Conservation (phyloP, 64 coral and sea anemone species). For the Trachythela sp. region DNA sequence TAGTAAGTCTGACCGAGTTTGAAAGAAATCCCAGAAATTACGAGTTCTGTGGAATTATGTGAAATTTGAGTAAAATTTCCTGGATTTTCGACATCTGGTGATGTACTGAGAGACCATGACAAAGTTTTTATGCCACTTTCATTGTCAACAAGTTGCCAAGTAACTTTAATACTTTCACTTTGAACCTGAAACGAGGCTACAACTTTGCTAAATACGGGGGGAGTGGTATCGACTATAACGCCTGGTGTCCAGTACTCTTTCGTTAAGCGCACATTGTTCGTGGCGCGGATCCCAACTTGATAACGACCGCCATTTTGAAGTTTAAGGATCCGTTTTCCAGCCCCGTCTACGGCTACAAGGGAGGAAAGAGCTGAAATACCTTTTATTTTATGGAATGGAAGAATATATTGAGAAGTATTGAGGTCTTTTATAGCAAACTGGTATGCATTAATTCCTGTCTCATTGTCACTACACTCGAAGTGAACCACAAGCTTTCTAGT, state of each 20-base stretch:
- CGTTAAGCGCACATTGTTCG: conserved; percentile 64
- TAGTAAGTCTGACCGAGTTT: conserved; percentile 71
- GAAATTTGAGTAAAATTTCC: conserved; percentile 49
- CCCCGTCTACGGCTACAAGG: conserved; percentile 57
- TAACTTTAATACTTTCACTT: background rate
- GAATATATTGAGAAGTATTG: conserved; percentile 35
- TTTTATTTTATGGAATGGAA: conserved; percentile 63
- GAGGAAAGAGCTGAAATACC: conserved; percentile 45
- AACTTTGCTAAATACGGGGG: conserved; percentile 62
- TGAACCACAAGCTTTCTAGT: conserved; percentile 53
- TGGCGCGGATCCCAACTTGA: conserved; percentile 62
- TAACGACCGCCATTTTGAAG: conserved; percentile 65
- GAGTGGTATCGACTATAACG: conserved; percentile 68
- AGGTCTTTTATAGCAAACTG: conserved; percentile 70
- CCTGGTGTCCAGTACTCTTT: conserved; percentile 68
- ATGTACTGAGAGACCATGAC: conserved; percentile 63
- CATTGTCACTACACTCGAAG: conserved; percentile 69
- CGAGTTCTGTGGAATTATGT: background rate
- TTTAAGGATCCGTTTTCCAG: conserved; percentile 41
- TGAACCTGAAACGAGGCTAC: background rate
- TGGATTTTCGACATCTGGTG: conserved; percentile 55
- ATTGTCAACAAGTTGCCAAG: background rate
- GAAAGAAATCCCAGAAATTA: conserved; percentile 42
- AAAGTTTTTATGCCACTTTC: conserved; percentile 63
- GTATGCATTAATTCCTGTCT: conserved; percentile 57